phyloP scores from a whole-genome alignment of 1,140 invertebrate genomes.

The Vanessa tameamea region DNA sequence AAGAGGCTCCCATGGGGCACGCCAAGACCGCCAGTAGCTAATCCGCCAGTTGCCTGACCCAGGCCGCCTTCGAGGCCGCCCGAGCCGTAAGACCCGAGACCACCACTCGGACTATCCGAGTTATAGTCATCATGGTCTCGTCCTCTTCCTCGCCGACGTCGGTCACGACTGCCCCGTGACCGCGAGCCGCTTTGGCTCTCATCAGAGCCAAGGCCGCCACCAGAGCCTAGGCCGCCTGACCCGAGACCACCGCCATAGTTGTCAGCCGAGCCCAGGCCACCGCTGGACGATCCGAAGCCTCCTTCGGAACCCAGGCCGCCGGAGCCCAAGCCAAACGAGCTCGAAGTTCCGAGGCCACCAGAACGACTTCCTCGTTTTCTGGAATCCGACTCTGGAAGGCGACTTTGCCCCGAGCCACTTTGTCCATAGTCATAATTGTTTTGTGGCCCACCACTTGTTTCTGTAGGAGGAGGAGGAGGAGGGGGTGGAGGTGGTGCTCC shows the following conservation, averaged over 20 bases:
- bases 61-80: constrained; percentile 60
- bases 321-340: constrained; percentile 47
- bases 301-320: constrained; percentile 45
- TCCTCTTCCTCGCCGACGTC: constrained; percentile 71
- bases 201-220: constrained; percentile 51
- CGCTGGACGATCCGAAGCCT: constrained; percentile 43
- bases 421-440: constrained; percentile 55
- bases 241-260: constrained; percentile 37
- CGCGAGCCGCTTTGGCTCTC: constrained; percentile 40
- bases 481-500: constrained; percentile 62
- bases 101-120: constrained; percentile 54
- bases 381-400: constrained; percentile 71
- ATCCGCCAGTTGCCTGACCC: constrained; percentile 51
- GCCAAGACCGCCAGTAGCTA: constrained; percentile 59
- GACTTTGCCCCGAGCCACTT: constrained; percentile 60
- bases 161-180: constrained; percentile 57
- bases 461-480: constrained; percentile 58
- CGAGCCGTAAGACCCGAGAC: constrained; percentile 50
- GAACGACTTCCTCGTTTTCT: constrained; percentile 67
- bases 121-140: constrained; percentile 61
- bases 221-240: constrained; percentile 42
- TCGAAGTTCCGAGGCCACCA: constrained; percentile 59
- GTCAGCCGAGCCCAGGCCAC: constrained; percentile 45
- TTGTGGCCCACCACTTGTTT: constrained; percentile 36
- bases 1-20: constrained; percentile 72